Evolutionary conservation across 2,888 invertebrate genomes (phyloP).

Genomic region (Dione juno): DNA sequence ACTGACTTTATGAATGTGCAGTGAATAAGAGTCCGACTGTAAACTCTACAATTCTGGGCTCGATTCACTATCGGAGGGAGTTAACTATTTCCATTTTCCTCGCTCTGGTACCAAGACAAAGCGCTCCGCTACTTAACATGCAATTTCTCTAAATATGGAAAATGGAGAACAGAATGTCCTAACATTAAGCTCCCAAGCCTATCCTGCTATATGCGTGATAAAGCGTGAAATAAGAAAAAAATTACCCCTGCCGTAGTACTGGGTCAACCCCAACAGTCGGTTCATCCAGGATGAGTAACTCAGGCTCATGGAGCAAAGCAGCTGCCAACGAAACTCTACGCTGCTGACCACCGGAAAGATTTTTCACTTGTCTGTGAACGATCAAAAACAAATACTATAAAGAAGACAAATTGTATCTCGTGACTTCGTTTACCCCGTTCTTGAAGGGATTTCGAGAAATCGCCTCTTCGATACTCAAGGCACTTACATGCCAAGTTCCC

Average conservation of each 20-base stretch:
- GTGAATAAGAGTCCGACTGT: too few species aligned
- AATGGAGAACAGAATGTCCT: not conserved
- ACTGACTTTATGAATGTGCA: too few species aligned
- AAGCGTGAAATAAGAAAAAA: not conserved
- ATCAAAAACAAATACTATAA: not conserved
- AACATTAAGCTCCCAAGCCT: not conserved
- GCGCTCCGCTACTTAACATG: not conserved
- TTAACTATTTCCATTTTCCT: too few species aligned
- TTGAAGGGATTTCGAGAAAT: too few species aligned
- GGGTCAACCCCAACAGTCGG: slow-evolving; percentile 98
- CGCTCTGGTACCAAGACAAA: not conserved
- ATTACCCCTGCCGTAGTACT: slow-evolving; percentile 88
- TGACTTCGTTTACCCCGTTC: too few species aligned
- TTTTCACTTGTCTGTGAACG: slow-evolving; percentile 86
- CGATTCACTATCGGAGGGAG: too few species aligned
- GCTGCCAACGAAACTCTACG: slow-evolving; percentile 94
- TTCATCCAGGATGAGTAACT: slow-evolving; percentile 94
- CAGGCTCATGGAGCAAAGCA: slow-evolving; percentile 94
- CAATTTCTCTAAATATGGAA: not conserved
- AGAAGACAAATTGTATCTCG: too few species aligned
- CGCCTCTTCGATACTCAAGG: too few species aligned
- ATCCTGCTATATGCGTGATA: not conserved
- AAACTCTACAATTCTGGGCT: too few species aligned
- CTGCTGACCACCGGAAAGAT: slow-evolving; percentile 94
- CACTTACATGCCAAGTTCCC: too few species aligned